phyloP scores from a whole-genome alignment of 1,140 invertebrate species.

The Aphidius gifuensis region DNA sequence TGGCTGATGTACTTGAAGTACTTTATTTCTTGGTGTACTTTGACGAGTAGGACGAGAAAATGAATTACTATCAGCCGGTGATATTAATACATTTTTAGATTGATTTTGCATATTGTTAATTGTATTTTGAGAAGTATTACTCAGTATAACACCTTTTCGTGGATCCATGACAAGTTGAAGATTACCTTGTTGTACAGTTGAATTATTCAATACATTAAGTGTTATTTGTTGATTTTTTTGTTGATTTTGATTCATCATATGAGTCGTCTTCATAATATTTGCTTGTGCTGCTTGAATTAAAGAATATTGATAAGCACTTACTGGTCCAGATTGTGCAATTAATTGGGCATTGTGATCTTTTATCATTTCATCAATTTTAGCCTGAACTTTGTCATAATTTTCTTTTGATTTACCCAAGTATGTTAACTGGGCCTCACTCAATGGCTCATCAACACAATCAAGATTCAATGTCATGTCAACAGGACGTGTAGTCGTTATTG shows the following conservation, averaged over 20 bases:
- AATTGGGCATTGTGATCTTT: conserved; percentile 48
- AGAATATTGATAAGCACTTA: conserved; percentile 47
- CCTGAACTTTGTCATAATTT: conserved; percentile 41
- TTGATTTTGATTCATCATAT: conserved; percentile 26
- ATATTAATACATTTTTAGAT: too few relatives aligned
- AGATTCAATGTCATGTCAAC: conserved; percentile 59
- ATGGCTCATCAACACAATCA: conserved; percentile 66
- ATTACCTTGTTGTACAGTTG: conserved; percentile 44
- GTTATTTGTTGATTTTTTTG: conserved; percentile 46
- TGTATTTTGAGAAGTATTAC: conserved; percentile 43
- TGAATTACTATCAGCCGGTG: background rate
- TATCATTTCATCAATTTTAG: conserved; percentile 45
- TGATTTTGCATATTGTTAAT: conserved; percentile 20
- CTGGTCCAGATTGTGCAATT: conserved; percentile 41
- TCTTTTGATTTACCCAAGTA: conserved; percentile 57
- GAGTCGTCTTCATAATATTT: conserved; percentile 10
- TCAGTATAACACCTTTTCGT: conserved; percentile 53
- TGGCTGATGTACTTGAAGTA: conserved; percentile 32
- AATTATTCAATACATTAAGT: conserved; percentile 47
- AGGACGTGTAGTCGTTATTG: conserved; percentile 37
- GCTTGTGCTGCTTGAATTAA: conserved; percentile 24
- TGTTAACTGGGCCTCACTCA: conserved; percentile 61
- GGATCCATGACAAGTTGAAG: conserved; percentile 59
- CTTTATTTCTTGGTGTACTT: conserved; percentile 2
- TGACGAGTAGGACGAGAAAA: conserved; percentile 2